Evolutionary conservation across 2,797 vertebrate species (phyloP).

Genomic region (Lophius americanus): DNA sequence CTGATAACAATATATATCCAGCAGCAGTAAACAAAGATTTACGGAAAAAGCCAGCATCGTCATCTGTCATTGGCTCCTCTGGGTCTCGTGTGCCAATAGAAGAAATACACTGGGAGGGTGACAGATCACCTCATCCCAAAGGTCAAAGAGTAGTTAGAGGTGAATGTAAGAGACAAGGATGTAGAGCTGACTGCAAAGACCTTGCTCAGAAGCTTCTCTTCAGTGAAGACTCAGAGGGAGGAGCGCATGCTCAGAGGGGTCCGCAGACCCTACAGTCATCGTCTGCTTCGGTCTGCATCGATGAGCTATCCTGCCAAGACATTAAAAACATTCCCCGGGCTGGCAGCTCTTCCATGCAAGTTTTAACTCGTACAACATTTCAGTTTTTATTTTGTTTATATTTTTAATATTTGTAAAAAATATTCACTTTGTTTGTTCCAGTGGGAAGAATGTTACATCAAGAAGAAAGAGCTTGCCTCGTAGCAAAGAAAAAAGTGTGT

Average conservation of each 20-base stretch:
- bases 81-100: background rate
- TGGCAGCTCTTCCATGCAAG: slow-evolving; percentile 48
- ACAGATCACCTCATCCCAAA: slow-evolving; percentile 10
- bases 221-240: slow-evolving; percentile 69
- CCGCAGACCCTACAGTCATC: slow-evolving; percentile 27
- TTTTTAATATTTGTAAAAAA: background rate
- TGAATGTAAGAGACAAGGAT: slow-evolving; percentile 38
- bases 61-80: slow-evolving; percentile 1
- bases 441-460: slow-evolving; percentile 6
- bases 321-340: slow-evolving; percentile 26
- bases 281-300: slow-evolving; percentile 17
- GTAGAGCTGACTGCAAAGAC: slow-evolving; percentile 68
- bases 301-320: background rate
- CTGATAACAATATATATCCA: slow-evolving; percentile 3
- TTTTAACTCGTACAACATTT: background rate
- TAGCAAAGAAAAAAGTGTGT: slow-evolving; percentile 12
- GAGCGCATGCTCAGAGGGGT: slow-evolving; percentile 26
- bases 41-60: slow-evolving; percentile 8
- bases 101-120: slow-evolving; percentile 17
- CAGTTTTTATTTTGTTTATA: background rate
- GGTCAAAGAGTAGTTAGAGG: background rate
- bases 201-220: slow-evolving; percentile 81
- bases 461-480: slow-evolving; percentile 39
- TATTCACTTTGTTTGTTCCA: slow-evolving; percentile 15
- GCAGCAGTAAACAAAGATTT: slow-evolving; percentile 12